These are phyloP conservation scores for Bhutanitis thaidina DNA, from an alignment of 2,888 invertebrate genomes.

Conservation along the genomic window DNA sequence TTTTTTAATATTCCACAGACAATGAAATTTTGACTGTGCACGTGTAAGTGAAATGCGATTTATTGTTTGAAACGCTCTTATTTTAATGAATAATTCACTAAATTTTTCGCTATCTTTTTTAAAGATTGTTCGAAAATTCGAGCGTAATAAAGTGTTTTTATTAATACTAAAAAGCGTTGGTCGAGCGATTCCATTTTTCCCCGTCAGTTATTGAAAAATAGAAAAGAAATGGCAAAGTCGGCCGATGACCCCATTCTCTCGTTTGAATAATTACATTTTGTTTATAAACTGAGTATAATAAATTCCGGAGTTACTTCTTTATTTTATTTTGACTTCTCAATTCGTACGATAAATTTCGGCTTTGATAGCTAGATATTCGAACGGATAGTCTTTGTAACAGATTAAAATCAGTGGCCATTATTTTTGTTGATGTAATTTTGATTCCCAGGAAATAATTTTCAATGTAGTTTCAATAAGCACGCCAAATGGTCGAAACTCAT, in stretches of 20 bases:
- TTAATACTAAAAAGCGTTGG: not conserved
- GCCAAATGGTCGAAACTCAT: too few species aligned
- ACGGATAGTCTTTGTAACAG: too few species aligned
- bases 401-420: too few species aligned
- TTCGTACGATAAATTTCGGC: not conserved
- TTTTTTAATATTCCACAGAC: constrained; percentile 1
- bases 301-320: constrained; percentile 7
- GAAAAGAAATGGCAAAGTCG: constrained; percentile 17
- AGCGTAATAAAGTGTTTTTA: not conserved
- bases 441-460: too few species aligned
- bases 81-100: not conserved
- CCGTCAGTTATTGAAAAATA: constrained; percentile 16
- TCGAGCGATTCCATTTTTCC: not conserved
- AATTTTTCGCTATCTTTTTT: not conserved
- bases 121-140: not conserved
- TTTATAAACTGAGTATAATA: constrained; percentile 8
- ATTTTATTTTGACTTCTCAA: constrained; percentile 5
- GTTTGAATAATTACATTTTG: constrained; percentile 16
- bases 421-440: too few species aligned
- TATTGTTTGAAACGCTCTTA: not conserved
- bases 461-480: too few species aligned
- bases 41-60: constrained; percentile 3
- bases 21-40: not conserved
- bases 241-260: constrained; percentile 15
- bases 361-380: not conserved